phyloP scores from a whole-genome alignment of 1,140 invertebrate species.

The Bombus soroeensis region DNA sequence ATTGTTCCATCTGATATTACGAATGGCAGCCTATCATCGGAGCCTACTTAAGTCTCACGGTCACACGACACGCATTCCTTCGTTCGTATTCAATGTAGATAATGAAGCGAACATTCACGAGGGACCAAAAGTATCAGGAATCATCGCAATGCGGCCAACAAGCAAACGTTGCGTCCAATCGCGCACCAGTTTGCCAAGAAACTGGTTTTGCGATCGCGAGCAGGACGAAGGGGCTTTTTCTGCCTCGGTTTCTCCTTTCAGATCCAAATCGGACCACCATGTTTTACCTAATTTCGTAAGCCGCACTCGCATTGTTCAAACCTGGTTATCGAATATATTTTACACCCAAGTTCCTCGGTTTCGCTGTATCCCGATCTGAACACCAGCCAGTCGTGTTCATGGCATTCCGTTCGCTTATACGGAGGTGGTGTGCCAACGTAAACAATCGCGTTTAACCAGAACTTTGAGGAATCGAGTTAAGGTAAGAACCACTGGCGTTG shows the following conservation, averaged over 20 bases:
- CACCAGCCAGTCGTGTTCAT: not conserved
- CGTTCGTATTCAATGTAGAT: not conserved
- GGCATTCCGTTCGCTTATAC: constrained; percentile 6
- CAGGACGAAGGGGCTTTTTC: not conserved
- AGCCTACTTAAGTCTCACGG: not conserved
- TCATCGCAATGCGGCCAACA: not conserved
- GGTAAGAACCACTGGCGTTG: not conserved
- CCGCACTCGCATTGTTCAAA: not conserved
- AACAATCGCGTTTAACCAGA: constrained; percentile 28
- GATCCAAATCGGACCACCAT: constrained; percentile 7
- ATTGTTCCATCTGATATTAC: constrained; percentile 32
- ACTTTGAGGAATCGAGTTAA: constrained; percentile 25
- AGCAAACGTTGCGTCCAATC: not conserved
- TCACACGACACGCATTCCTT: not conserved
- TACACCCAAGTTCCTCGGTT: not conserved
- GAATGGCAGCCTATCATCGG: not conserved
- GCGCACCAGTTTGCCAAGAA: not conserved
- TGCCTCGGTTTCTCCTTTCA: not conserved
- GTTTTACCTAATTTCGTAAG: constrained; percentile 33
- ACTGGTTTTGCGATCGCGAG: constrained; percentile 37
- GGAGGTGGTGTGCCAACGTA: constrained; percentile 1
- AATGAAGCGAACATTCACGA: not conserved
- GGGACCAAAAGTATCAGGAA: not conserved
- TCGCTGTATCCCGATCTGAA: not conserved
- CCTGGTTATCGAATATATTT: constrained; percentile 19